Percentiles rank a stretch among this genome's conserved stretches.
Evolutionary conservation across 2,888 invertebrate genomes (phyloP).

Genomic region (Anthophora plumipes): DNA sequence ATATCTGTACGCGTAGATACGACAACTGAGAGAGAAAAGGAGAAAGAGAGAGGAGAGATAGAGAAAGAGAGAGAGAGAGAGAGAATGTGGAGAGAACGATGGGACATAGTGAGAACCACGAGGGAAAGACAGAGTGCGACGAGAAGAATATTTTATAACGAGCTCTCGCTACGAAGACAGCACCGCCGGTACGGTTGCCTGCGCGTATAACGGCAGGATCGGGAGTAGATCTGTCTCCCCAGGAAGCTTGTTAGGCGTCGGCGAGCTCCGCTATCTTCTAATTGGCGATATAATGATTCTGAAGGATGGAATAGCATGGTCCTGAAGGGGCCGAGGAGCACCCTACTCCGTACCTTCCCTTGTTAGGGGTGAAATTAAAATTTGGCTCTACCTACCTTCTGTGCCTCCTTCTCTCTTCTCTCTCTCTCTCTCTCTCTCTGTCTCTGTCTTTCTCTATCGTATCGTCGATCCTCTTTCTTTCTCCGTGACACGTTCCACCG

Average conservation of each 20-base stretch:
- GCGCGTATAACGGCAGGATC: slow-evolving; percentile 67
- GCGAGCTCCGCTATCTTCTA: slow-evolving; percentile 83
- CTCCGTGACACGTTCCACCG: no score
- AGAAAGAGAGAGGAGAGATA: neutral
- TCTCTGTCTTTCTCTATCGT: slow-evolving; percentile 22
- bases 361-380: slow-evolving; percentile 81
- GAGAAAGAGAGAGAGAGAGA: neutral
- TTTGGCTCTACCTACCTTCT: slow-evolving; percentile 72
- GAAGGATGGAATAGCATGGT: slow-evolving; percentile 83
- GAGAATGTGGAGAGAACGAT: neutral
- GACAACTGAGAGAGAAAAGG: neutral
- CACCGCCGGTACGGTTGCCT: slow-evolving; percentile 57
- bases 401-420: slow-evolving; percentile 32
- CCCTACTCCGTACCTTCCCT: slow-evolving; percentile 72
- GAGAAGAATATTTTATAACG: slow-evolving; percentile 61
- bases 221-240: slow-evolving; percentile 79
- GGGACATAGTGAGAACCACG: neutral
- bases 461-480: neutral
- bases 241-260: slow-evolving; percentile 85
- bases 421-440: slow-evolving; percentile 19
- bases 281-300: slow-evolving; percentile 85
- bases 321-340: slow-evolving; percentile 75
- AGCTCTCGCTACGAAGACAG: slow-evolving; percentile 54
- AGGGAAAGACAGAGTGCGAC: slow-evolving; percentile 18
- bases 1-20: slow-evolving; percentile 26